A percentile compares a stretch with the other conserved stretches of the same genome.
Evolutionary conservation across 2,888 invertebrate genomes (phyloP).

Genomic region (Luffia ferchaultella): DNA sequence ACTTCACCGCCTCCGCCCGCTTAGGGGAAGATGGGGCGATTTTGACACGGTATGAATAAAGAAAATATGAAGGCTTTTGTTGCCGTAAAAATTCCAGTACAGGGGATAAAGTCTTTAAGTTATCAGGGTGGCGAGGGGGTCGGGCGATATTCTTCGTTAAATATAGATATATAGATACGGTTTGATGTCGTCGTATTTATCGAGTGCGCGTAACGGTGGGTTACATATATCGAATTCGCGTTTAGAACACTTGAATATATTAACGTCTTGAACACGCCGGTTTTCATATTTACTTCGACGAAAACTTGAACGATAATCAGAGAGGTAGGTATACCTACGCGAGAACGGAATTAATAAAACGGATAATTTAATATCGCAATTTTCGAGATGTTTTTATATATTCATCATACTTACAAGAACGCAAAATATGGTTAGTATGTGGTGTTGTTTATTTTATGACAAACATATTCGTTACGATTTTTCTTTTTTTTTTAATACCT

Average conservation of each 20-base stretch:
- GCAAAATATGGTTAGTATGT: too few species aligned
- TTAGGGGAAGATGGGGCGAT: conserved; percentile 42
- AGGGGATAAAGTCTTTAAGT: conserved; percentile 64
- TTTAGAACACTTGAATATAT: neutral
- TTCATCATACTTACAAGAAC: too few species aligned
- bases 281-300: neutral
- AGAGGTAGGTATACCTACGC: neutral
- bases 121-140: conserved; percentile 46
- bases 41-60: conserved; percentile 62
- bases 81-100: conserved; percentile 64
- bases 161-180: conserved; percentile 15
- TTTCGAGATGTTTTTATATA: too few species aligned
- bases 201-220: neutral
- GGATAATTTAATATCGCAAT: too few species aligned
- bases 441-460: too few species aligned
- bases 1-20: conserved; percentile 44
- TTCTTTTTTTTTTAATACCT: too few species aligned
- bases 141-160: conserved; percentile 17
- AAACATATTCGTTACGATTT: too few species aligned
- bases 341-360: neutral
- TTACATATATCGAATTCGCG: neutral
- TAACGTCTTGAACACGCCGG: neutral
- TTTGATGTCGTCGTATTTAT: conserved; percentile 32
- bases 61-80: conserved; percentile 65
- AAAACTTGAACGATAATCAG: neutral